phyloP scores from a whole-genome alignment of 2,797 vertebrate species.

The Otus scops region DNA sequence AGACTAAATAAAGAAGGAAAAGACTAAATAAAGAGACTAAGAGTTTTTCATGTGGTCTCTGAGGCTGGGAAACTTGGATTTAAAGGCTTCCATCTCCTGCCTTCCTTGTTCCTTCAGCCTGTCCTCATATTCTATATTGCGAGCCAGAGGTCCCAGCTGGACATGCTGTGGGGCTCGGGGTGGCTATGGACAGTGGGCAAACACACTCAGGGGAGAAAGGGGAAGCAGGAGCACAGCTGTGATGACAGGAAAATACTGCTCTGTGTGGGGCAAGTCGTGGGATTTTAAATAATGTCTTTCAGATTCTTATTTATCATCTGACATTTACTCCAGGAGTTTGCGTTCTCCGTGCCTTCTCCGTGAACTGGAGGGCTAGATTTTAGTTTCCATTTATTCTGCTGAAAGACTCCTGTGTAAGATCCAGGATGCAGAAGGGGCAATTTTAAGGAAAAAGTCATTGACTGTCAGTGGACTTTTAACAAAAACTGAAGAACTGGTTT shows the following conservation, averaged over 20 bases:
- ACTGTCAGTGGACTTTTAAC: background rate
- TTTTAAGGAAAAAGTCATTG: background rate
- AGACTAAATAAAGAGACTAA: background rate
- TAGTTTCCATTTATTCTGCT: background rate
- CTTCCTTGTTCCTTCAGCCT: background rate
- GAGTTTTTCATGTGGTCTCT: background rate
- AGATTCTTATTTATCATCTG: background rate
- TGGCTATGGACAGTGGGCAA: background rate
- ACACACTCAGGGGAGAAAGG: fast-evolving
- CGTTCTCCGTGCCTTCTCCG: background rate
- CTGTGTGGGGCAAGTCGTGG: background rate
- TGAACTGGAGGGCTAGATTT: background rate
- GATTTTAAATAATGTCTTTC: background rate
- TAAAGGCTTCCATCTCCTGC: background rate
- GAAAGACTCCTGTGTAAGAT: background rate
- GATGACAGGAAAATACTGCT: background rate
- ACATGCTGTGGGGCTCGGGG: background rate
- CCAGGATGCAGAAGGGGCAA: background rate
- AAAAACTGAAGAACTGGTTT: background rate
- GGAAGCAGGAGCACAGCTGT: background rate
- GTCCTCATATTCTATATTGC: too few relatives aligned
- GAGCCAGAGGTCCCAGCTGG: background rate
- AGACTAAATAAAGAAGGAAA: background rate
- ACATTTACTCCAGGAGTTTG: background rate
- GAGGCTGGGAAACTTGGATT: background rate